phyloP scores from a whole-genome alignment of 2,888 invertebrate species.

The Ophion slaviceki region DNA sequence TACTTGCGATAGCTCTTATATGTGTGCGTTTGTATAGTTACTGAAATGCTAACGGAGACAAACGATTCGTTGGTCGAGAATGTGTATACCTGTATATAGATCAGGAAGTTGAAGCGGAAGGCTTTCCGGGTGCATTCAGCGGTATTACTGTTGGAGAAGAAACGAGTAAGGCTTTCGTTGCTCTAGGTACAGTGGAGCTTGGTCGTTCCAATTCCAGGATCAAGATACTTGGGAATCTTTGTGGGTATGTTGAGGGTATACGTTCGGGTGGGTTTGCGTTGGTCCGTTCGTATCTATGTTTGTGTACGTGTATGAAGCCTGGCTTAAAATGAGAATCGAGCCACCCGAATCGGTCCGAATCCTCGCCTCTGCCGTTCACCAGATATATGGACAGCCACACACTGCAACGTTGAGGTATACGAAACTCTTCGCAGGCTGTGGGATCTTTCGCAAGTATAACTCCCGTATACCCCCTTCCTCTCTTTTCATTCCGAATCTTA shows the following conservation, averaged over 20 bases:
- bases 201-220: constrained; percentile 52
- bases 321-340: constrained; percentile 55
- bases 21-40: constrained; percentile 29
- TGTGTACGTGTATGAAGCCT: constrained; percentile 22
- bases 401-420: constrained; percentile 43
- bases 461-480: not conserved
- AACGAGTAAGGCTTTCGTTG: constrained; percentile 38
- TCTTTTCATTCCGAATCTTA: constrained; percentile 32
- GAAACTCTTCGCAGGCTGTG: constrained; percentile 23
- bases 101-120: constrained; percentile 23
- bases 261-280: not conserved
- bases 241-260: not conserved
- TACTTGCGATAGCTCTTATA: not conserved
- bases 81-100: constrained; percentile 3
- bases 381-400: constrained; percentile 10
- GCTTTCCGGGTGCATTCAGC: constrained; percentile 58
- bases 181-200: constrained; percentile 13
- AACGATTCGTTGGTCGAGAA: constrained; percentile 51
- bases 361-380: constrained; percentile 4
- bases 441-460: constrained; percentile 17
- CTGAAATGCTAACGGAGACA: constrained; percentile 60
- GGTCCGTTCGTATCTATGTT: constrained; percentile 7
- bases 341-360: constrained; percentile 51
- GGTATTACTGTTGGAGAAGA: constrained; percentile 59
- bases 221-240: constrained; percentile 24